These are phyloP conservation scores for Xiphias gladius DNA, from an alignment of 2,113 vertebrate genomes.

Conservation along the genomic window DNA sequence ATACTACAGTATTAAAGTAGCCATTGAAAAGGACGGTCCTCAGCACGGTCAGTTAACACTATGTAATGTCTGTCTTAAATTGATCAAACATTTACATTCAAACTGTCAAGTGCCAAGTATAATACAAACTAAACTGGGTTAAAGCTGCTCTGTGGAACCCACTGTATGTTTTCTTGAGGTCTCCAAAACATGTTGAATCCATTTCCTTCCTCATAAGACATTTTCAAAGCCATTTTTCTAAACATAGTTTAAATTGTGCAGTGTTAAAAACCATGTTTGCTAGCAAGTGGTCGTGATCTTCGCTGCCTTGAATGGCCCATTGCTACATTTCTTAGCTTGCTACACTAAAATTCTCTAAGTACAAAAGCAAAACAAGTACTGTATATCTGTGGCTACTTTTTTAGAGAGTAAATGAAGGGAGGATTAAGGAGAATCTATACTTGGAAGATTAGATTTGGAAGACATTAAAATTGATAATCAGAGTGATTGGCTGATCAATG, in stretches of 20 bases:
- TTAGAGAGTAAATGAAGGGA: conserved; percentile 7
- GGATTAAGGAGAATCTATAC: conserved; percentile 8
- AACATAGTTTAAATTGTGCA: background rate
- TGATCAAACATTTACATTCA: background rate
- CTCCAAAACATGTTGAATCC: background rate
- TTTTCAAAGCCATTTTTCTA: background rate
- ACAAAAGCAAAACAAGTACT: no score
- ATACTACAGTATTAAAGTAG: background rate
- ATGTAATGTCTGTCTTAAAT: background rate
- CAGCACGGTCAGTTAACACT: background rate
- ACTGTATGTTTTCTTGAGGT: background rate
- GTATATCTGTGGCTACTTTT: background rate
- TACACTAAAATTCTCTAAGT: background rate
- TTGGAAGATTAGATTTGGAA: background rate
- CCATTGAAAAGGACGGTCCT: background rate
- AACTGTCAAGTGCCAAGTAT: background rate
- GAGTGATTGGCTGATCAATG: conserved; percentile 15
- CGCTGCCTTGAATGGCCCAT: background rate
- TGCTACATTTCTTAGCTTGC: background rate
- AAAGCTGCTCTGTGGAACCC: background rate
- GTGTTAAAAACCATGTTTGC: background rate
- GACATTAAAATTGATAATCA: conserved; percentile 17
- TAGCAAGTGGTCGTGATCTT: background rate
- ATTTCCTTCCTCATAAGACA: background rate
- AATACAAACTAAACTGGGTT: background rate